Conservation (phyloP, 64 coral and sea anemone species). For the Montipora efflorescens region DNA sequence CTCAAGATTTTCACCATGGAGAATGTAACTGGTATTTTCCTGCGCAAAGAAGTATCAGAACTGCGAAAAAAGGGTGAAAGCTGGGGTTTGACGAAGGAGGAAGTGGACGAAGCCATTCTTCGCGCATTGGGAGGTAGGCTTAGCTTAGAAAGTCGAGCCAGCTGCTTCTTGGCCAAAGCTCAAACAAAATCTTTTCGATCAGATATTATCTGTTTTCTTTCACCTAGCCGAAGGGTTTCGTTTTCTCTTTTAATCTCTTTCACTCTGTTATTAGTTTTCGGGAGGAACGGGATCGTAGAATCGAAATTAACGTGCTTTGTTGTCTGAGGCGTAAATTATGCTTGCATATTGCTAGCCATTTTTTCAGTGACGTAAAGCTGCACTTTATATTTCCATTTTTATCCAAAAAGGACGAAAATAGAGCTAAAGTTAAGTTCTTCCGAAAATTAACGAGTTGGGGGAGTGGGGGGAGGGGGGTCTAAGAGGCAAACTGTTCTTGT, state of each 20-base stretch:
- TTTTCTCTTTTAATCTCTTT: neutral
- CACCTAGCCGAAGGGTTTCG: neutral
- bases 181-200: neutral
- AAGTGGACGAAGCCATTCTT: constrained; percentile 80
- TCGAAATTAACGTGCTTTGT: too few species aligned
- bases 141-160: neutral
- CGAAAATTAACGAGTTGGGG: too few species aligned
- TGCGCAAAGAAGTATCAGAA: constrained; percentile 78
- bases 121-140: constrained; percentile 75
- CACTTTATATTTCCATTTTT: too few species aligned
- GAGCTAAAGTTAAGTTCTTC: too few species aligned
- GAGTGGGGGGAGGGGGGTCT: too few species aligned
- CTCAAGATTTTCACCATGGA: neutral
- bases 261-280: neutral
- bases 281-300: too few species aligned
- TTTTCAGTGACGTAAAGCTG: too few species aligned
- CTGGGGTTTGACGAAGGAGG: constrained; percentile 70
- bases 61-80: constrained; percentile 76
- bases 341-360: too few species aligned
- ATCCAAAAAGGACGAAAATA: too few species aligned
- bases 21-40: constrained; percentile 37
- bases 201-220: neutral
- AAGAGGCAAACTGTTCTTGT: too few species aligned
- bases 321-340: too few species aligned
- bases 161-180: neutral